Base-by-base conservation (phyloP, 2,888 invertebrate species). In the Calameuta filiformis region DNA sequence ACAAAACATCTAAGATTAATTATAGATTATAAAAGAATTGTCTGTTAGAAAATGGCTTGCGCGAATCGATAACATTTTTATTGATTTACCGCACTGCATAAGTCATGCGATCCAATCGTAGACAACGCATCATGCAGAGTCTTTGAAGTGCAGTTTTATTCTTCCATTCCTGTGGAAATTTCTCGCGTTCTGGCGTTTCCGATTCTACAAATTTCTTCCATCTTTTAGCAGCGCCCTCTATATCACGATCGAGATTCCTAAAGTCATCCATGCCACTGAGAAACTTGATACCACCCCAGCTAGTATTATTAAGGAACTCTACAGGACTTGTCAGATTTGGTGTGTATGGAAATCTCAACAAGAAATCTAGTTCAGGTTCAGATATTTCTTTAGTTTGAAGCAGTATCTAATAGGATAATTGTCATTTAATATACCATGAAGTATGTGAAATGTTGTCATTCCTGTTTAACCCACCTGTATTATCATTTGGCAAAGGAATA, bases 141-240 rank as follows among this genome's bases (percentile, higher is more conserved):
- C 96, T 94, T 90, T 98, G 98, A 73, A 98, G 92, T 0, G 96
- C 93, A 0, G 95, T 93, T 91, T 98, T 98, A 87, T 96, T 96
- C 90, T 98, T 98, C 98, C 98, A 99, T 88, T 98, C 98, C 79
- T 98, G 98, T 0, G 98, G 98, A 84, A 98, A 94, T 90, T 97
- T 98, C 90, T 98, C 98, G 86, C 96, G 95, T 91, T 99, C 98
- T 0, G 98, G 98, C 80, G 95, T 95, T 90, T 98, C 98, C 33
- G 97, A 96, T 86, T 98, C 98, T 0, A 97, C 95, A 87, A 97
- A 97, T 89, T 97, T 98, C 87, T 96, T 96, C 98, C 98, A 99
- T 78, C 98, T 93, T 90, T 98, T 98, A 1, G 95, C 94, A 0
- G 98, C 97, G 0, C 97, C 96, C 91, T 98, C 98, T 82, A 98